These are phyloP conservation scores for Leptura quadrifasciata DNA, from an alignment of 2,888 invertebrate genomes.

Conservation along the genomic window DNA sequence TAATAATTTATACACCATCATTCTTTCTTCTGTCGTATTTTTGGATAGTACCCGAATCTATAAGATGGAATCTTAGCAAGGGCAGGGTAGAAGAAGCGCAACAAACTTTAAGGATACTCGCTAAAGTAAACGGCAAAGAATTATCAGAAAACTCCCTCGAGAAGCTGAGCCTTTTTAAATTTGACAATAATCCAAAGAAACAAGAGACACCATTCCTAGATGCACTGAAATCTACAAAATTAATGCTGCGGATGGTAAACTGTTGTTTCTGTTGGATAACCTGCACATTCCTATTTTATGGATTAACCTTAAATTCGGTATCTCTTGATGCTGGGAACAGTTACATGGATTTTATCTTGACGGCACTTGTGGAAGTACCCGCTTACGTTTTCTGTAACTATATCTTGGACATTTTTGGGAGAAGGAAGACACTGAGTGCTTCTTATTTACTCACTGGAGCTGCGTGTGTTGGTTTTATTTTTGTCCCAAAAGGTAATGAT, in stretches of 20 bases:
- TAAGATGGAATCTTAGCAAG: constrained; percentile 84
- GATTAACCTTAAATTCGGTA: constrained; percentile 86
- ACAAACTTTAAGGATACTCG: constrained; percentile 78
- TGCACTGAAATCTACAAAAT: constrained; percentile 52
- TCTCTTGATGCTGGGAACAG: constrained; percentile 84
- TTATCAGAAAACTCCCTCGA: constrained; percentile 67
- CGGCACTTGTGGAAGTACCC: constrained; percentile 83
- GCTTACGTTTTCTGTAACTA: constrained; percentile 81
- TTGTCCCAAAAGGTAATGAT: constrained; percentile 75
- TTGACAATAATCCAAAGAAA: constrained; percentile 38
- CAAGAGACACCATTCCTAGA: constrained; percentile 41
- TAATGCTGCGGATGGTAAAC: constrained; percentile 77
- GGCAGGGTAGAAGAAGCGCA: constrained; percentile 77
- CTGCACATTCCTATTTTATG: constrained; percentile 87
- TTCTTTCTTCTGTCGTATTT: constrained; percentile 81
- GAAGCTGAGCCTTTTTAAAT: constrained; percentile 58
- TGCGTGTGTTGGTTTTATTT: constrained; percentile 78
- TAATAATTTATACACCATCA: constrained; percentile 80
- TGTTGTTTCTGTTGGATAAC: constrained; percentile 89
- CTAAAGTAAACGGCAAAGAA: constrained; percentile 77
- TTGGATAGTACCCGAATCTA: constrained; percentile 83
- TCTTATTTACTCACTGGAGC: constrained; percentile 80
- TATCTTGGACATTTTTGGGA: constrained; percentile 79
- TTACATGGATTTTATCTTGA: constrained; percentile 85
- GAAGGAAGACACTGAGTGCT: constrained; percentile 79